A percentile compares a stretch with the other conserved stretches of the same genome.
phyloP scores from a whole-genome alignment of 1,140 invertebrate species.

The Orchesella cincta region DNA sequence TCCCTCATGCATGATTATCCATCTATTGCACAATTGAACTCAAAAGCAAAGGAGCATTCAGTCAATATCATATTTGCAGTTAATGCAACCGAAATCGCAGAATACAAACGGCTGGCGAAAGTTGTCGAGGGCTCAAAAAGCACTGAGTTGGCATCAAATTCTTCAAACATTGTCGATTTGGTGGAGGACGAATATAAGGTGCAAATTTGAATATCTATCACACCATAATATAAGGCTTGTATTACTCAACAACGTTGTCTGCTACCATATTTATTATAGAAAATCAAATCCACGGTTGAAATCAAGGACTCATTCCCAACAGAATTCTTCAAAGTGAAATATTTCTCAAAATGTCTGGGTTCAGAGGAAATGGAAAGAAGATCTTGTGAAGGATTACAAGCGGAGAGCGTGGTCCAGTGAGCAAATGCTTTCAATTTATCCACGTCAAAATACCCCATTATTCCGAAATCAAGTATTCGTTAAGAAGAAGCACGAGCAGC shows the following conservation, averaged over 20 bases:
- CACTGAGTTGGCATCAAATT: conserved; percentile 81
- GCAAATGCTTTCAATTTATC: not conserved
- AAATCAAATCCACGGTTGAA: conserved; percentile 89
- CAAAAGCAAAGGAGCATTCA: conserved; percentile 86
- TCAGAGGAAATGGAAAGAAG: conserved; percentile 66
- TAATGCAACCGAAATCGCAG: conserved; percentile 73
- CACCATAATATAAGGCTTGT: not conserved
- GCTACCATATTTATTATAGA: too few relatives aligned
- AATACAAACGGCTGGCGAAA: conserved; percentile 78
- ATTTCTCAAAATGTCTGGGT: conserved; percentile 81
- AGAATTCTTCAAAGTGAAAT: conserved; percentile 68
- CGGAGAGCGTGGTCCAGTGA: conserved; percentile 73
- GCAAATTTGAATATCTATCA: conserved; percentile 25
- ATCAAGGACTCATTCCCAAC: conserved; percentile 69
- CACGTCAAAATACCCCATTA: not conserved
- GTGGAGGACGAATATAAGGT: conserved; percentile 86
- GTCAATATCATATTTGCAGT: conserved; percentile 98
- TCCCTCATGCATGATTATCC: not conserved
- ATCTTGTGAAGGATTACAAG: conserved; percentile 82
- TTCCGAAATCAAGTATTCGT: not conserved
- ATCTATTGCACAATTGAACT: conserved; percentile 62
- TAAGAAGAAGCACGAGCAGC: not conserved
- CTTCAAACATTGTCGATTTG: conserved; percentile 88
- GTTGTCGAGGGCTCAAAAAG: conserved; percentile 81
- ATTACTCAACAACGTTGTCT: conserved; percentile 52